Conservation (phyloP, 1,140 invertebrate species). For the Lepidurus packardi region DNA sequence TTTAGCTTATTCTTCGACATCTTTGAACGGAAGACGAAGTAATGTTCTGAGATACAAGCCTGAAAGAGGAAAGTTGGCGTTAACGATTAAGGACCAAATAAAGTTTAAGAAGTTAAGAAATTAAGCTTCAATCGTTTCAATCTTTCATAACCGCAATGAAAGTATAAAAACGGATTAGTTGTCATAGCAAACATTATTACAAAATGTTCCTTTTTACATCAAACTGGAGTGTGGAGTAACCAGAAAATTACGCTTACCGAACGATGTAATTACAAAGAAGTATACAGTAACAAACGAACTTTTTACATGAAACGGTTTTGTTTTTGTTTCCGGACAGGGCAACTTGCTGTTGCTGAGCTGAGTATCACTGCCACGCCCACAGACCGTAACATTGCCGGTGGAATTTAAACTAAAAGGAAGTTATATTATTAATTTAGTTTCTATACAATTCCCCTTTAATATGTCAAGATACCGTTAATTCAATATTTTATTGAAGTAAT, state of each 20-base stretch:
- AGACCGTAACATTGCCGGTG: not conserved
- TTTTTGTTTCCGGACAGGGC: not conserved
- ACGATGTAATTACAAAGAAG: not conserved
- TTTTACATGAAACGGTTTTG: slow-evolving; percentile 11
- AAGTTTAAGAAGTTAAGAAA: not conserved
- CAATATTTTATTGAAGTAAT: not conserved
- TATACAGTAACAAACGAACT: not conserved
- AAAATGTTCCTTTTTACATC: not conserved
- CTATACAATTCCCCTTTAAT: not conserved
- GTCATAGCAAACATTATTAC: not conserved
- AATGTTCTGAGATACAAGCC: too few species aligned
- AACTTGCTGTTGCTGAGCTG: slow-evolving; percentile 21
- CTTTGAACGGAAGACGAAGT: slow-evolving; percentile 13
- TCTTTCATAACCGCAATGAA: not conserved
- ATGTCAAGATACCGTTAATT: not conserved
- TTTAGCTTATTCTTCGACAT: slow-evolving; percentile 94
- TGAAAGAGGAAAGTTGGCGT: not conserved
- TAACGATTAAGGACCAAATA: not conserved
- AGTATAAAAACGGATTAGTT: not conserved
- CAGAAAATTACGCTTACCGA: too few species aligned
- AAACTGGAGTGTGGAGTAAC: too few species aligned
- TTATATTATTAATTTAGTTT: not conserved
- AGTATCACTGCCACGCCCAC: not conserved
- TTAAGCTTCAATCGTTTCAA: not conserved
- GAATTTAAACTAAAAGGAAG: not conserved